These are phyloP conservation scores for Trididemnum miniatum DNA, from an alignment of 23 tunicate genomes.

Conservation along the genomic window DNA sequence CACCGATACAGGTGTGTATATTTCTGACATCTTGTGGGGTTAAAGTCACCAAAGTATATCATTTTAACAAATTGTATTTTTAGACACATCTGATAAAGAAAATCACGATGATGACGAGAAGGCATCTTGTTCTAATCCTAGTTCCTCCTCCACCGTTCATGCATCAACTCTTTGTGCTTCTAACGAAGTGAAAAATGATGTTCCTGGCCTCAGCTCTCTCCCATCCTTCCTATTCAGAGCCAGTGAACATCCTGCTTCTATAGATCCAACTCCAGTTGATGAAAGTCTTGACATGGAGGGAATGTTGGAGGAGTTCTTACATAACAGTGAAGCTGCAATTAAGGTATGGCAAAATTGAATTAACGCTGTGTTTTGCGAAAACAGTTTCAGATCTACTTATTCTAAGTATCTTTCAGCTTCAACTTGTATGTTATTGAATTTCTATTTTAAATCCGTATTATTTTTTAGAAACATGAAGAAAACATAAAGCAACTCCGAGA, in stretches of 20 bases:
- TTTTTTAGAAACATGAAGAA: background rate
- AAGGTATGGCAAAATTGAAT: no score
- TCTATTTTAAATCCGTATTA: background rate
- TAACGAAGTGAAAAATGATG: background rate
- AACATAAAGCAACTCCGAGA: background rate
- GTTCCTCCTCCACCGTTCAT: background rate
- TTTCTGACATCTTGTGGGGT: no score
- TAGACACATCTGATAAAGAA: background rate
- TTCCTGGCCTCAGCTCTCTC: background rate
- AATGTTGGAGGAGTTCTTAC: conserved; percentile 9
- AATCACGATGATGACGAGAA: background rate
- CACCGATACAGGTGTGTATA: no score
- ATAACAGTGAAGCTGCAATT: no score
- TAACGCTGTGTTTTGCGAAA: no score
- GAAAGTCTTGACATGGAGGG: conserved; percentile 11
- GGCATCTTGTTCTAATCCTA: background rate
- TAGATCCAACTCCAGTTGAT: background rate
- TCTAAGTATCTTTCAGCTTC: no score
- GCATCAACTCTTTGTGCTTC: background rate
- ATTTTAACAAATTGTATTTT: no score
- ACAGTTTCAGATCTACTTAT: no score
- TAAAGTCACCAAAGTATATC: no score
- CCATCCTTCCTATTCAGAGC: background rate
- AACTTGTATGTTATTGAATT: no score
- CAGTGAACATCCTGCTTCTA: background rate